Evolutionary conservation across 2,113 vertebrate species (phyloP).

Genomic region (Tretioscincus oriximinensis): DNA sequence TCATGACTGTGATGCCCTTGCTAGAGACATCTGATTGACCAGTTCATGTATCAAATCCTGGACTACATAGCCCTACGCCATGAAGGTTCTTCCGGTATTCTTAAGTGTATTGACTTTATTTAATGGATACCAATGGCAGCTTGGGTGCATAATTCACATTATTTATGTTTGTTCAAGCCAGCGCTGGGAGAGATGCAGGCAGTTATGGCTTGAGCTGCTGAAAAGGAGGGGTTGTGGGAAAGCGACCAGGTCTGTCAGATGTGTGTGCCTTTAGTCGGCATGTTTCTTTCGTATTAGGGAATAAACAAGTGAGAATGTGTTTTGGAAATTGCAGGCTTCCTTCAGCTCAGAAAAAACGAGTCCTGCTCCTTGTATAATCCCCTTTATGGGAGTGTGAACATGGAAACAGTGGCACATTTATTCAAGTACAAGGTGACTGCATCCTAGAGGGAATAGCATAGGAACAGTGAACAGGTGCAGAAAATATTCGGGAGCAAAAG

Average conservation of each 20-base stretch:
- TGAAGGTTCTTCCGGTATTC: neutral
- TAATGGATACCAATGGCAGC: neutral
- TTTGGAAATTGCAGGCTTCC: neutral
- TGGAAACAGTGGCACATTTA: neutral
- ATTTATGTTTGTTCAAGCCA: neutral
- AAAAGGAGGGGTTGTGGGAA: neutral
- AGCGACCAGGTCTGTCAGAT: neutral
- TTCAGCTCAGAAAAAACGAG: neutral
- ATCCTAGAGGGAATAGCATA: neutral
- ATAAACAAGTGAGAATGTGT: slow-evolving; percentile 3
- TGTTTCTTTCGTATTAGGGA: slow-evolving; percentile 6
- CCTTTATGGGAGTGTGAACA: neutral
- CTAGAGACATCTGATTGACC: neutral
- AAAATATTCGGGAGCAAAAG: neutral
- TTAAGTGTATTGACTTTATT: neutral
- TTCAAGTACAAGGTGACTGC: neutral
- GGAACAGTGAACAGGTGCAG: neutral
- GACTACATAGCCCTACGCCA: neutral
- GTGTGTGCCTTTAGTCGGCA: neutral
- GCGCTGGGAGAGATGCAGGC: neutral
- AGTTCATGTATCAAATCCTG: neutral
- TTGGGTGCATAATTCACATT: neutral
- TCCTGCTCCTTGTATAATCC: neutral
- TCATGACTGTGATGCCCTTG: neutral
- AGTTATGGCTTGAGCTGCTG: neutral